Evolutionary conservation across 2,797 vertebrate species (phyloP).

Genomic region (Coranthus polyacanthus): DNA sequence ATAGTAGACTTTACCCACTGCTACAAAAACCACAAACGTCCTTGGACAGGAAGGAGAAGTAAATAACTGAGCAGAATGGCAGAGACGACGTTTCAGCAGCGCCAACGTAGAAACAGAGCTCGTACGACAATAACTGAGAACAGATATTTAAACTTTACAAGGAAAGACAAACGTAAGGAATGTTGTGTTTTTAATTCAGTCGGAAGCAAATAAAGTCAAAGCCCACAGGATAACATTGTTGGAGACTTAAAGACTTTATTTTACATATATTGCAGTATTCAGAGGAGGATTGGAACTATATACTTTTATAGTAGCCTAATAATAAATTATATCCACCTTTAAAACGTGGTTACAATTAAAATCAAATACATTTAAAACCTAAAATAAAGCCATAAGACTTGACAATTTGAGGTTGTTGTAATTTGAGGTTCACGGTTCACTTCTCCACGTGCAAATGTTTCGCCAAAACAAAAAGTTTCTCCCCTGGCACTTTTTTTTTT

Average conservation of each 20-base stretch:
- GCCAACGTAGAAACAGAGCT: slow-evolving; percentile 58
- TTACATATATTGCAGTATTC: no score
- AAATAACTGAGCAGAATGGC: slow-evolving; percentile 66
- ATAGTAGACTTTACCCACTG: slow-evolving; percentile 58
- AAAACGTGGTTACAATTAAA: no score
- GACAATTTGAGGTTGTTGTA: no score
- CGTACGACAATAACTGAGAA: slow-evolving; percentile 44
- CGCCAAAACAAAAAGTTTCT: no score
- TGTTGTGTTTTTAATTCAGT: slow-evolving; percentile 45
- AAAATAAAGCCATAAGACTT: no score
- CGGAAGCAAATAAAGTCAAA: slow-evolving; percentile 33
- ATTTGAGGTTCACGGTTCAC: no score
- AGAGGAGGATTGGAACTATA: no score
- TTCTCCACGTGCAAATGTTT: no score
- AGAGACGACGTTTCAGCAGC: slow-evolving; percentile 34
- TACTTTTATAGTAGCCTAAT: no score
- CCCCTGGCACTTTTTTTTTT: no score
- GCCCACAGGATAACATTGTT: slow-evolving; percentile 24
- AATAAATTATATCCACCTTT: no score
- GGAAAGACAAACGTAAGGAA: slow-evolving; percentile 23
- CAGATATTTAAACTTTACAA: slow-evolving; percentile 19
- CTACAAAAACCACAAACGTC: slow-evolving; percentile 71
- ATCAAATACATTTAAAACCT: no score
- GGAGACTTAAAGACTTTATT: slow-evolving; percentile 3
- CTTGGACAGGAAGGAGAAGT: slow-evolving; percentile 71